A percentile compares a stretch with the other conserved stretches of the same genome.
phyloP scores from a whole-genome alignment of 2,797 vertebrate genomes.

The Trachurus trachurus region DNA sequence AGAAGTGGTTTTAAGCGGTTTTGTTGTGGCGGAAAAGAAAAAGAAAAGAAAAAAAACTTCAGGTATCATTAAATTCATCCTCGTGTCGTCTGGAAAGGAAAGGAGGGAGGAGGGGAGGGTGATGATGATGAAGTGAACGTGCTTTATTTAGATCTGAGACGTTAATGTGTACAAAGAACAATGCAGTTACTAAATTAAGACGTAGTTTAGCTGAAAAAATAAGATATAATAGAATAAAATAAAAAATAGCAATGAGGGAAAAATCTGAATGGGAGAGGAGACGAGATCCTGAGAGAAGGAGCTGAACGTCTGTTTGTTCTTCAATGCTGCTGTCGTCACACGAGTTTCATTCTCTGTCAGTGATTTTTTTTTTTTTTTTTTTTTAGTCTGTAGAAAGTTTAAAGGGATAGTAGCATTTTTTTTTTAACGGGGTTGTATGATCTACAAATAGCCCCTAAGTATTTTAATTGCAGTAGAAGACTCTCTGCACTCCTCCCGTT shows the following conservation, averaged over 20 bases:
- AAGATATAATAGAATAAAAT: no score
- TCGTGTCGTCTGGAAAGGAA: constrained; percentile 26
- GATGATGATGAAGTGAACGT: constrained; percentile 26
- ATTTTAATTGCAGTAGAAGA: no score
- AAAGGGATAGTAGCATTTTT: no score
- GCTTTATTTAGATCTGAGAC: constrained; percentile 64
- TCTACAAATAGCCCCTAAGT: no score
- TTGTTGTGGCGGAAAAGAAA: constrained; percentile 57
- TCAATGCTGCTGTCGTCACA: constrained; percentile 86
- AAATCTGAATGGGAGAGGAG: background rate
- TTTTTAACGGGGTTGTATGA: no score
- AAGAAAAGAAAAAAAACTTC: constrained; percentile 44
- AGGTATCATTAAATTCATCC: constrained; percentile 62
- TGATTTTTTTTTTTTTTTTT: constrained; percentile 55
- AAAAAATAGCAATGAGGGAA: constrained; percentile 63
- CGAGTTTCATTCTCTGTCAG: constrained; percentile 76
- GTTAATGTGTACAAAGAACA: constrained; percentile 67
- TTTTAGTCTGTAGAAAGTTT: constrained; percentile 71
- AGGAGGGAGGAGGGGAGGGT: background rate
- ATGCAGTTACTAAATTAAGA: constrained; percentile 72
- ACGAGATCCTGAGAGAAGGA: constrained; percentile 66
- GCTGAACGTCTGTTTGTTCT: constrained; percentile 74
- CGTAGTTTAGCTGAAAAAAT: constrained; percentile 48
- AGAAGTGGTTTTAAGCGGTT: constrained; percentile 88
- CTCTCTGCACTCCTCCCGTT: no score